Evolutionary conservation across 2,888 invertebrate genomes (phyloP).

Genomic region (Lobophora halterata): DNA sequence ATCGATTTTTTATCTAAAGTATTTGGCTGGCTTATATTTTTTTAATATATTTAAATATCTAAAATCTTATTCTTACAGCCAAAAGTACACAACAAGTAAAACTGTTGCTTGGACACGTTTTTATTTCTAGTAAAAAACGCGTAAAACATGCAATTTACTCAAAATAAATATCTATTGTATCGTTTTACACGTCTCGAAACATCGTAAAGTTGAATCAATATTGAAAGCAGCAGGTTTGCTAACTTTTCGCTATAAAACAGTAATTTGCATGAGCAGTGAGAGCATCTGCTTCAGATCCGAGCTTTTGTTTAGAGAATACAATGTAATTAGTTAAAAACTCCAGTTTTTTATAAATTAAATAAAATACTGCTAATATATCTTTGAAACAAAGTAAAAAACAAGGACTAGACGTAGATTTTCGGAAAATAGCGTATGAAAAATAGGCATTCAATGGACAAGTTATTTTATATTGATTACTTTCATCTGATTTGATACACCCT

Average conservation of each 20-base stretch:
- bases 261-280: conserved; percentile 62
- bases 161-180: too few species aligned
- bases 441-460: too few species aligned
- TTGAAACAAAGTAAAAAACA: not conserved
- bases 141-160: too few species aligned
- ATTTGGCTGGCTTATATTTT: too few species aligned
- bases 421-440: not conserved
- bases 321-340: conserved; percentile 46
- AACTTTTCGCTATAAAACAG: conserved; percentile 58
- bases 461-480: too few species aligned
- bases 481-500: too few species aligned
- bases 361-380: not conserved
- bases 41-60: too few species aligned
- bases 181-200: conserved; percentile 16
- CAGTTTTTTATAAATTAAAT: conserved; percentile 35
- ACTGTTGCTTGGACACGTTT: too few species aligned
- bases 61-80: too few species aligned
- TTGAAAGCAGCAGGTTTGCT: conserved; percentile 17
- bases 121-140: too few species aligned
- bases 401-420: not conserved
- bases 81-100: too few species aligned
- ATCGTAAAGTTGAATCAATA: conserved; percentile 16
- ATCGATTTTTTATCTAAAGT: too few species aligned
- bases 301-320: conserved; percentile 36
- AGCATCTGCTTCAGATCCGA: conserved; percentile 47